Percentiles rank a stretch among this genome's conserved stretches.
These are phyloP conservation scores for Xenopus tropicalis DNA, from an alignment of 2,113 vertebrate species.

Conservation along the genomic window DNA sequence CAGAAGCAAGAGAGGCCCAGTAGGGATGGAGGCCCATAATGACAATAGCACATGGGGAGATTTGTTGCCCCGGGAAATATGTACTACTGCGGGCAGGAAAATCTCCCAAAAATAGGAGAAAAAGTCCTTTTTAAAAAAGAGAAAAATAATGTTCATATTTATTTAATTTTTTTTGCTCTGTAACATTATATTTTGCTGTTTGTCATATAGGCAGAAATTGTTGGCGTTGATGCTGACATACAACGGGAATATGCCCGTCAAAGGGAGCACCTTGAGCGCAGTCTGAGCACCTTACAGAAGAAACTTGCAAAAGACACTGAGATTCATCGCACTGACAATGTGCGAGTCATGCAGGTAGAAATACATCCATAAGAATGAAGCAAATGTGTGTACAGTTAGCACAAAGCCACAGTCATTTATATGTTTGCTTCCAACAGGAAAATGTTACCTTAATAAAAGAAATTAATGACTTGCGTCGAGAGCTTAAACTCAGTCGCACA, in stretches of 20 bases:
- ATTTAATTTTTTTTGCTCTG: too few species aligned
- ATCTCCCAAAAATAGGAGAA: too few species aligned
- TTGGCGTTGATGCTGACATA: conserved; percentile 64
- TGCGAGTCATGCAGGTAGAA: conserved; percentile 79
- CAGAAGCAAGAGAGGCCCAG: too few species aligned
- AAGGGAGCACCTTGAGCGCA: conserved; percentile 74
- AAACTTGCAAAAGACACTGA: conserved; percentile 70
- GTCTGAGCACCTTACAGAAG: conserved; percentile 71
- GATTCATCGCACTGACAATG: conserved; percentile 68
- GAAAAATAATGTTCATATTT: too few species aligned
- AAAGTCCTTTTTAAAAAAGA: too few species aligned
- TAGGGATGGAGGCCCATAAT: too few species aligned
- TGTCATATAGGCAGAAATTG: conserved; percentile 69
- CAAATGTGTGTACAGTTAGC: background rate
- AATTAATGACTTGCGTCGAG: conserved; percentile 65
- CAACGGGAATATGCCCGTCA: conserved; percentile 69
- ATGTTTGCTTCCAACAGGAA: conserved; percentile 59
- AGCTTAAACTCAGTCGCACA: conserved; percentile 57
- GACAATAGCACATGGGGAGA: too few species aligned
- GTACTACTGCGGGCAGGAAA: too few species aligned
- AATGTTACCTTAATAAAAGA: conserved; percentile 72
- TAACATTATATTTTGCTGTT: too few species aligned
- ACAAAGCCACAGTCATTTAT: background rate
- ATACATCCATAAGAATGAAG: conserved; percentile 8
- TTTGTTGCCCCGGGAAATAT: too few species aligned